phyloP scores from a whole-genome alignment of 2,797 vertebrate species.

The Geotrypetes seraphini region DNA sequence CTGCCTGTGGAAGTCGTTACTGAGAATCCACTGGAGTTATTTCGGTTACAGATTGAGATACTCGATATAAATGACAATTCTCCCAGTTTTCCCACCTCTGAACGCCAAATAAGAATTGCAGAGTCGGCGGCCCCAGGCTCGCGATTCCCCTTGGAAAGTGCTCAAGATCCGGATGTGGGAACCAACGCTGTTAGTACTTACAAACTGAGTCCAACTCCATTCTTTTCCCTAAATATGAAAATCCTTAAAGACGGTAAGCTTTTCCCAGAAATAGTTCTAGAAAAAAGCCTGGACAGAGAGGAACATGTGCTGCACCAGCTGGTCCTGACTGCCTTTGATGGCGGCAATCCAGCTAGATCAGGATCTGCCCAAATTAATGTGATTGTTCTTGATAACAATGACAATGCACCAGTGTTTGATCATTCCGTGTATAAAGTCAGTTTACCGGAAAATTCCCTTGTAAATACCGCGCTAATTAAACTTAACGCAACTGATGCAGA shows the following conservation, averaged over 20 bases:
- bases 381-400: conserved; percentile 79
- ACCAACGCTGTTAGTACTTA: conserved; percentile 82
- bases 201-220: conserved; percentile 63
- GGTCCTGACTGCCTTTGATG: conserved; percentile 78
- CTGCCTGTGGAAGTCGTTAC: conserved; percentile 72
- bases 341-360: conserved; percentile 74
- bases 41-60: conserved; percentile 75
- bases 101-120: conserved; percentile 73
- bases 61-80: conserved; percentile 90
- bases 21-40: conserved; percentile 71
- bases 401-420: conserved; percentile 80
- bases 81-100: conserved; percentile 71
- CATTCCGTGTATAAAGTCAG: conserved; percentile 63
- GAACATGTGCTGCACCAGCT: conserved; percentile 69
- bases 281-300: conserved; percentile 80
- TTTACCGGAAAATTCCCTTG: conserved; percentile 70
- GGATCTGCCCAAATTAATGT: conserved; percentile 73
- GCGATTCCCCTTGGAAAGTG: conserved; percentile 81
- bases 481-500: conserved; percentile 83
- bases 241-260: conserved; percentile 79
- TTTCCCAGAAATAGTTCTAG: conserved; percentile 81
- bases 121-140: conserved; percentile 75
- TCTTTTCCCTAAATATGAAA: conserved; percentile 76
- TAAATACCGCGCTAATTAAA: conserved; percentile 68
- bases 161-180: conserved; percentile 88